Evolutionary conservation across 1,140 invertebrate genomes (phyloP).

Genomic region (Leptinotarsa lineolata): DNA sequence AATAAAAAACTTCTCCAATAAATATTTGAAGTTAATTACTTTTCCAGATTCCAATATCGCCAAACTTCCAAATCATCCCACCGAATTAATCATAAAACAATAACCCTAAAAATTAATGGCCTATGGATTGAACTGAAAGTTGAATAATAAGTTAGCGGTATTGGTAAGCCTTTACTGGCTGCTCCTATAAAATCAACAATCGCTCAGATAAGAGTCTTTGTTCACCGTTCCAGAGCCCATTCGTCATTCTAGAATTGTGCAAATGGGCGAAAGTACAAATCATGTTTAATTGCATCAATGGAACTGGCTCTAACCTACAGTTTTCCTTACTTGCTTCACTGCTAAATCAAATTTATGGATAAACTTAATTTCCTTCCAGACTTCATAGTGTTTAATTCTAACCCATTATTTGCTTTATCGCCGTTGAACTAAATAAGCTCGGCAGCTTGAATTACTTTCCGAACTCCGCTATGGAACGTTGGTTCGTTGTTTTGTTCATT

Average conservation of each 20-base stretch:
- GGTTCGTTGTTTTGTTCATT: not conserved
- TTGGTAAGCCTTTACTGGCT: constrained; percentile 29
- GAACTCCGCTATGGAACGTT: constrained; percentile 7
- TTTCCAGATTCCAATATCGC: constrained; percentile 16
- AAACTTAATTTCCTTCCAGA: constrained; percentile 57
- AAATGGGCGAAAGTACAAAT: constrained; percentile 53
- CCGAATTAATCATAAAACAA: constrained; percentile 41
- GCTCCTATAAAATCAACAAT: constrained; percentile 41
- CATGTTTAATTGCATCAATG: constrained; percentile 58
- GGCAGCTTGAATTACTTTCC: constrained; percentile 23
- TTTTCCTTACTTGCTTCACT: constrained; percentile 53
- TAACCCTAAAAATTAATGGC: constrained; percentile 43
- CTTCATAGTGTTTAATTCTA: constrained; percentile 56
- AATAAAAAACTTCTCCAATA: constrained; percentile 8
- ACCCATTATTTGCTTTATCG: constrained; percentile 56
- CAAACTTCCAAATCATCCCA: constrained; percentile 18
- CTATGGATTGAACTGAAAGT: constrained; percentile 39
- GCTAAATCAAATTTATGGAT: constrained; percentile 58
- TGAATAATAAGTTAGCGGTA: constrained; percentile 41
- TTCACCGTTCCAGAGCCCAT: constrained; percentile 46
- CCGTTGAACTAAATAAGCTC: constrained; percentile 33
- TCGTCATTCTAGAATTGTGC: constrained; percentile 53
- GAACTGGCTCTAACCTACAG: constrained; percentile 34
- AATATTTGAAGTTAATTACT: constrained; percentile 27
- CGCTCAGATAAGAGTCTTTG: constrained; percentile 47